Conservation (phyloP, 2,113 vertebrate species). For the Lamprotornis superbus region DNA sequence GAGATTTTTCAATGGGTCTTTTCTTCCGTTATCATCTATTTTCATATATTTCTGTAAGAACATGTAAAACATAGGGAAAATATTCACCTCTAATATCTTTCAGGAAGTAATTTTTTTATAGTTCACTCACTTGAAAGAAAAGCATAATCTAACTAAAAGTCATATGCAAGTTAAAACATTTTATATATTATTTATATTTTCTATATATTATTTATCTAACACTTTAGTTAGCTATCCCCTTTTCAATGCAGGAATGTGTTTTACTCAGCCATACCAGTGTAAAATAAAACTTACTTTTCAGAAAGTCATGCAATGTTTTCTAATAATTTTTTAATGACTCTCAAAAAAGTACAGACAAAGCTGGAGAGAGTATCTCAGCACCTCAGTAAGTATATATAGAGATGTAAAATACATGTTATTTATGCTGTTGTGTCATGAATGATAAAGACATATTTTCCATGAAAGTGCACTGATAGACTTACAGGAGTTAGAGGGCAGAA, state of each 20-base stretch:
- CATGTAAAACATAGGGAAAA: background rate
- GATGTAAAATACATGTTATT: background rate
- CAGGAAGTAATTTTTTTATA: background rate
- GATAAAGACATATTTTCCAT: background rate
- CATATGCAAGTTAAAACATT: background rate
- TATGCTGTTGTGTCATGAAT: background rate
- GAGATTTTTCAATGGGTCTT: background rate
- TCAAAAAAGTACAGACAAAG: background rate
- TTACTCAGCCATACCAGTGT: background rate
- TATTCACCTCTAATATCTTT: background rate
- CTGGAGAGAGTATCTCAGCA: background rate
- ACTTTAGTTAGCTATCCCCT: background rate
- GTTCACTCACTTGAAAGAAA: background rate
- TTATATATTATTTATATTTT: background rate
- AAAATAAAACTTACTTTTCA: background rate
- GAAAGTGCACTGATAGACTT: background rate
- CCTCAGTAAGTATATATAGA: background rate
- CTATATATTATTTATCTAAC: background rate
- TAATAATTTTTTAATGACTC: background rate
- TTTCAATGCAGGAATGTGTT: background rate
- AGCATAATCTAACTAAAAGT: background rate
- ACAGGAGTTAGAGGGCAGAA: background rate
- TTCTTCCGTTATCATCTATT: background rate
- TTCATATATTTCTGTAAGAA: background rate
- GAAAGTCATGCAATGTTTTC: background rate